phyloP scores from a whole-genome alignment of 2,797 vertebrate species.

The Carapus acus region DNA sequence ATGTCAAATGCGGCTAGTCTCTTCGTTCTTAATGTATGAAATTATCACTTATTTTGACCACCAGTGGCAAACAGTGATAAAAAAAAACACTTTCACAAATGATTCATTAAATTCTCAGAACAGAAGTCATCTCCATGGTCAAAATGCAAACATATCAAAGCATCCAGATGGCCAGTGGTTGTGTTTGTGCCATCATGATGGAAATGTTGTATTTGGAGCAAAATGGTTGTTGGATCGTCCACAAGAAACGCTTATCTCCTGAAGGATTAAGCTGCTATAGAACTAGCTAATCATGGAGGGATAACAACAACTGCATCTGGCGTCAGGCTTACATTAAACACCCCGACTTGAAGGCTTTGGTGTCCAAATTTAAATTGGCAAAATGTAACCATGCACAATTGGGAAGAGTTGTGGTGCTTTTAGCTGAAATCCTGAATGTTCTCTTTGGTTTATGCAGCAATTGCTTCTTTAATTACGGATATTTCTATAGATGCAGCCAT shows the following conservation, averaged over 20 bases:
- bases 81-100: too few species aligned
- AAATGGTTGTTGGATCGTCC: constrained; percentile 63
- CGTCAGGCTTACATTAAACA: constrained; percentile 32
- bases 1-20: too few species aligned
- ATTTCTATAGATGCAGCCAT: neutral
- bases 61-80: too few species aligned
- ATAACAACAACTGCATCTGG: constrained; percentile 56
- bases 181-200: constrained; percentile 29
- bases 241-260: constrained; percentile 65
- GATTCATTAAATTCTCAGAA: constrained; percentile 54
- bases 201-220: constrained; percentile 66
- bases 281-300: constrained; percentile 62
- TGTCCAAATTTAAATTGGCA: constrained; percentile 48
- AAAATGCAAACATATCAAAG: constrained; percentile 56
- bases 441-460: constrained; percentile 20
- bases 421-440: constrained; percentile 26
- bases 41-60: too few species aligned
- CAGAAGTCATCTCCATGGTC: constrained; percentile 62
- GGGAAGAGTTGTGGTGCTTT: constrained; percentile 22
- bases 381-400: constrained; percentile 29
- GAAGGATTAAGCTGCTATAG: constrained; percentile 64
- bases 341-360: constrained; percentile 30
- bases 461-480: constrained; percentile 3
- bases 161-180: constrained; percentile 64
- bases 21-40: too few species aligned